Base-by-base conservation (phyloP, 1,140 invertebrate species). In the Papilio aristodemus region DNA sequence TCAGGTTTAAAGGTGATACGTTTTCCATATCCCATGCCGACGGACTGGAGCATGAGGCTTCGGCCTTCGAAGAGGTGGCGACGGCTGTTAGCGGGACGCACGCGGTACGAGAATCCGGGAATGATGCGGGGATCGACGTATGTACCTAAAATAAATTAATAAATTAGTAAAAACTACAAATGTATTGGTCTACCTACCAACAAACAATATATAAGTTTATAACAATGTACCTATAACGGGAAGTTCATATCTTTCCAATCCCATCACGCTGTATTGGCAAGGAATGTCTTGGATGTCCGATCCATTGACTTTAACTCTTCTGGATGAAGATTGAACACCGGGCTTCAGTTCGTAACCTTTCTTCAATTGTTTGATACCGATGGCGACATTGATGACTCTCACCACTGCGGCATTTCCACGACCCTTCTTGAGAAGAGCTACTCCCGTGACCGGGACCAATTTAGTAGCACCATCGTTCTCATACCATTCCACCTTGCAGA, bases 11-110 rank as follows among this genome's bases (percentile, higher is more conserved):
- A 96, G 7, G 95, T 96, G 22, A 96, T 89, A 27, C 95, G 91
- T 79, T 96, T 96, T 8, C 95, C 95, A 79, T 96, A 96, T 17
- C 96, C 95, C 86, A 94, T 93, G 1, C 95, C 95, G 68, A 96
- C 93, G n/a, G 93, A 94, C 39, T 93, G 80, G 17, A 96, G 87
- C 66, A 93, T 86, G 50, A 95, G 82, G 37, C 95, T 93, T 71
- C 94, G 90, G 0, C 94, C 95, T 58, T 93, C 85, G 77, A 96
- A 96, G 1, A 96, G 88, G 76, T 93, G 93, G 14, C 92, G 90
- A 39, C 93, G 92, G 58, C 92, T 92, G 66, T 93, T 93, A 36
- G 93, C 93, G 4, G 94, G 94, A 13, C 95, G 92, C 6, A 96
- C 94, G 38, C 92, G 92, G 90, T 96, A 96, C 72, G 92, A 86